Percentiles rank a stretch among this genome's conserved stretches.
Evolutionary conservation across 2,888 invertebrate genomes (phyloP).

Genomic region (Artemia sinica): DNA sequence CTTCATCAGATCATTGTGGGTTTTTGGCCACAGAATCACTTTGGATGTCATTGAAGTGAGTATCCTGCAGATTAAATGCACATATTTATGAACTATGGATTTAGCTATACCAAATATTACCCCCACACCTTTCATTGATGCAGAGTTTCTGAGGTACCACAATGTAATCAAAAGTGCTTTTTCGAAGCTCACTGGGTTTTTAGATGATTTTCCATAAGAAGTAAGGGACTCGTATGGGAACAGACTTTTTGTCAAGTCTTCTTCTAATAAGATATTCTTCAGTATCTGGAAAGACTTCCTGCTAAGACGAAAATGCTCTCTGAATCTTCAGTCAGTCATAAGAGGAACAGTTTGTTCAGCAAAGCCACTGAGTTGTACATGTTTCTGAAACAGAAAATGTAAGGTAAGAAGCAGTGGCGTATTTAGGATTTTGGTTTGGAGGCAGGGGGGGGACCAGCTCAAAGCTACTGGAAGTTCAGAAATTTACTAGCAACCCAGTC

Average conservation of each 20-base stretch:
- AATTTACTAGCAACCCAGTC: no score
- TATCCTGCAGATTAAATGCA: no score
- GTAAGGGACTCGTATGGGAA: slow-evolving; percentile 12
- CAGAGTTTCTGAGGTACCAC: slow-evolving; percentile 6
- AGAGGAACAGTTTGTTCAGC: slow-evolving; percentile 6
- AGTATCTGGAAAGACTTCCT: slow-evolving; percentile 12
- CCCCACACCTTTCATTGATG: slow-evolving; percentile 3
- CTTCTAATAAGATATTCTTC: slow-evolving; percentile 12
- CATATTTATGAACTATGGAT: neutral
- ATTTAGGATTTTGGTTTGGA: no score
- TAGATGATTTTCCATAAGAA: slow-evolving; percentile 10
- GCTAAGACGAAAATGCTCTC: slow-evolving; percentile 6
- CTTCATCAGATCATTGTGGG: no score
- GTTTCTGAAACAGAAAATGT: slow-evolving; percentile 3
- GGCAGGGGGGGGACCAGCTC: no score
- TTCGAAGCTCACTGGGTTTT: neutral
- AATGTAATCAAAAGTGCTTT: neutral
- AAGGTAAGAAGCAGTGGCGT: neutral
- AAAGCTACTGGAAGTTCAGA: no score
- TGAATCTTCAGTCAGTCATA: neutral
- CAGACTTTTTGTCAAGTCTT: slow-evolving; percentile 12
- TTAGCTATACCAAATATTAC: slow-evolving; percentile 12
- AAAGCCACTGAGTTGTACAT: slow-evolving; percentile 12
- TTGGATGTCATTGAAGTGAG: no score
- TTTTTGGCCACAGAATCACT: no score